phyloP scores from a whole-genome alignment of 1,140 invertebrate species.

The Listronotus bonariensis region DNA sequence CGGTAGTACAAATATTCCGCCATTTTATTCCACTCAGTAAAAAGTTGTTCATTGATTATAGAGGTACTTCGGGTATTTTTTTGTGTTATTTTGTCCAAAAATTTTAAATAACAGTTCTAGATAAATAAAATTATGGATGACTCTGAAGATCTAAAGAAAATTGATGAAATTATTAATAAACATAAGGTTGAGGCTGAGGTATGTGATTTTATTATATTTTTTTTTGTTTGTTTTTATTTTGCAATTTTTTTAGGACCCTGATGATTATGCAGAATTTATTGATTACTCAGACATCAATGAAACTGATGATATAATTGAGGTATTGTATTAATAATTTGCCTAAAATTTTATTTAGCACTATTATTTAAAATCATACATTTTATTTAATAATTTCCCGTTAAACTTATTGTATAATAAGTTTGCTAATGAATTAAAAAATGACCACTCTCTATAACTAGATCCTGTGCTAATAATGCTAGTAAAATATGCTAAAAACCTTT shows the following conservation, averaged over 20 bases:
- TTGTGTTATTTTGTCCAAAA: not conserved
- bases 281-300: slow-evolving; percentile 8
- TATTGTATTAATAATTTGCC: not conserved
- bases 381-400: too few relatives aligned
- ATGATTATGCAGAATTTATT: slow-evolving; percentile 15
- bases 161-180: slow-evolving; percentile 8
- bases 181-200: slow-evolving; percentile 10
- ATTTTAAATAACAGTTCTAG: not conserved
- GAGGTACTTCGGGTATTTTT: too few relatives aligned
- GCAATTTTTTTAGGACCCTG: slow-evolving; percentile 8
- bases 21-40: slow-evolving; percentile 1
- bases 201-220: not conserved
- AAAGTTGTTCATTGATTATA: not conserved
- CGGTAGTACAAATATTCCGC: not conserved
- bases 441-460: too few relatives aligned
- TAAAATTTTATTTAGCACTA: too few relatives aligned
- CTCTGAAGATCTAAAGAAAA: slow-evolving; percentile 7
- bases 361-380: too few relatives aligned
- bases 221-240: not conserved
- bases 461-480: too few relatives aligned
- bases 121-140: slow-evolving; percentile 11
- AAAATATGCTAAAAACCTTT: too few relatives aligned
- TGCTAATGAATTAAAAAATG: too few relatives aligned
- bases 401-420: too few relatives aligned
- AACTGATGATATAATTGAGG: not conserved